Percentiles rank a stretch among this genome's conserved stretches.
Evolutionary conservation across 2,888 invertebrate species (phyloP).

Genomic region (Tortricodes alternella): DNA sequence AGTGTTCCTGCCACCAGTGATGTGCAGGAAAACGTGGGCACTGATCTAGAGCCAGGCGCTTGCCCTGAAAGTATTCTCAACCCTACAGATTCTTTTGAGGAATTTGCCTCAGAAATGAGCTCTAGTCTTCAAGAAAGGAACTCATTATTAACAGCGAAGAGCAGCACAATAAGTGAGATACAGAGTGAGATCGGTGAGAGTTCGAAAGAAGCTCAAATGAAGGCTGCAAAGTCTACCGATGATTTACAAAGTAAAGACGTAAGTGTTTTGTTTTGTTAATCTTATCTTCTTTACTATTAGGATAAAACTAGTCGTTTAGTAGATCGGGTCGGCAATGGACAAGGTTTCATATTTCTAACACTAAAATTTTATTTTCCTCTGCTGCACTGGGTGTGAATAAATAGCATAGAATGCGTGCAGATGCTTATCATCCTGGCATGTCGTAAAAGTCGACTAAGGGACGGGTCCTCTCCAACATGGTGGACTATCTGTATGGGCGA

Average conservation of each 20-base stretch:
- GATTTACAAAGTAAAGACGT: conserved; percentile 70
- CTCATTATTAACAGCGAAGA: conserved; percentile 75
- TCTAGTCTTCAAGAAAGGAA: conserved; percentile 84
- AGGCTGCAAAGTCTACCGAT: conserved; percentile 64
- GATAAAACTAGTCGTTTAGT: not conserved
- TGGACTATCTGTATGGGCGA: no score
- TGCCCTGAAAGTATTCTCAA: conserved; percentile 86
- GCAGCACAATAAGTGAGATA: conserved; percentile 83
- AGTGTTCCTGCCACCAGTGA: conserved; percentile 41
- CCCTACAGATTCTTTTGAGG: conserved; percentile 87
- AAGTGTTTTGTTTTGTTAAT: conserved; percentile 39
- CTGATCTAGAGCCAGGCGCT: conserved; percentile 71
- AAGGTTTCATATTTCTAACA: not conserved
- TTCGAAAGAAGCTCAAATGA: conserved; percentile 54
- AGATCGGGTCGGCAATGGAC: not conserved
- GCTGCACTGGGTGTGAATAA: no score
- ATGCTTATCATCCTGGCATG: no score
- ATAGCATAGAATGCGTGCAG: no score
- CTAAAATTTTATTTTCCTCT: no score
- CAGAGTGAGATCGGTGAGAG: conserved; percentile 78
- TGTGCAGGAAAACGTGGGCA: conserved; percentile 47
- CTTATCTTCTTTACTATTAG: conserved; percentile 4
- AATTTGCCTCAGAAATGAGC: conserved; percentile 86
- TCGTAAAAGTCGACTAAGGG: no score
- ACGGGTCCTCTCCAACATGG: no score